Evolutionary conservation across 2,113 vertebrate species (phyloP), one percentile per base, ranked within the genome.

Genomic region (Chaetodon trifascialis): DNA sequence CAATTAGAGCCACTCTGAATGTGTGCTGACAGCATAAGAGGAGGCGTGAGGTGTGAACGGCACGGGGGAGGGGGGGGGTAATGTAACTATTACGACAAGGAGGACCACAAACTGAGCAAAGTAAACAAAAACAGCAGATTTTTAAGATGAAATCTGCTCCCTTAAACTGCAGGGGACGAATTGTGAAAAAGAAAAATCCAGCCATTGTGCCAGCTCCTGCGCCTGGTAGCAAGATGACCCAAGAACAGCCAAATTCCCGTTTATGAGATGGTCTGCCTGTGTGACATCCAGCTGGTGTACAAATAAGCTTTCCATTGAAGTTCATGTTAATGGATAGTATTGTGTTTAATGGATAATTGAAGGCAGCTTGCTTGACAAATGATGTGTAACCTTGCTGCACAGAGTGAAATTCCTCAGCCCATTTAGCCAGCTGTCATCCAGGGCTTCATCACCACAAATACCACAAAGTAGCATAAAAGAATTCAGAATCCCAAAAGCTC

Each of bases 31-130:
- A 87, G 83, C 83, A 80, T 59, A 85, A 73, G 87, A 90, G 88
- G 89, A 89, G 81, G 91, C 76, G 84, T 84, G 82, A 86, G 88
- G 93, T 88, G 83, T 44, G 67, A 88, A 77, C 63, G 4, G 62
- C 66, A 44, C 52, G 25, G 54, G 49, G 62, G 34, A 6, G 21
- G 47, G 42, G 25, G 11, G 38, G 19, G 30, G 3, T 30, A 83
- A 82, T 66, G 70, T 16, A 70, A 79, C 76, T 66, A 78, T 85
- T 64, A 86, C 21, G 65, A 75, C 63, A 47, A 70, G 84, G 65
- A 58, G 40, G 71, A 84, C 69, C 34, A 25, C 74, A 76, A 86
- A 80, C 70, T 71, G 65, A 82, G 66, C 23, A 71, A 67, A 44
- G 62, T 47, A 86, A 74, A 79, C 58, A 68, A 73, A 65, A 74